These are phyloP conservation scores for Gasterosteus nipponicus DNA, from an alignment of 2,113 vertebrate genomes.

Conservation along the genomic window DNA sequence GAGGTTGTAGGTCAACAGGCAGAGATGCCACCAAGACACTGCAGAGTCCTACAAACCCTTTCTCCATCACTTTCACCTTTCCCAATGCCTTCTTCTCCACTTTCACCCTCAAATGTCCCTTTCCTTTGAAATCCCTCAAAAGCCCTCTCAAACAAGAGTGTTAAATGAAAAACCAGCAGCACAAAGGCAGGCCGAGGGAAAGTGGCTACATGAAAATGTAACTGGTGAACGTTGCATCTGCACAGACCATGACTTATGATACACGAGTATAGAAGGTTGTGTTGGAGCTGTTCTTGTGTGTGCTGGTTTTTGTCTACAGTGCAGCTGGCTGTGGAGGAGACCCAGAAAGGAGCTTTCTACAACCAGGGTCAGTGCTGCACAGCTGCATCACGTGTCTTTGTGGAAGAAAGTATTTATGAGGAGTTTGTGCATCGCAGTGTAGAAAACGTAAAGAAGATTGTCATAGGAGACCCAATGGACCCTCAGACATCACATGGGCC, in stretches of 20 bases:
- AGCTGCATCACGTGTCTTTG: slow-evolving; percentile 89
- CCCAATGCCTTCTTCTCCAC: no score
- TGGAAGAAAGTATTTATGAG: slow-evolving; percentile 88
- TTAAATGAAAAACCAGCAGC: neutral
- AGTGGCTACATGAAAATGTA: neutral
- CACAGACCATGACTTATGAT: neutral
- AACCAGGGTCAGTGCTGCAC: slow-evolving; percentile 98
- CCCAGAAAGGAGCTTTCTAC: slow-evolving; percentile 93
- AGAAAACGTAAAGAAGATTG: slow-evolving; percentile 86
- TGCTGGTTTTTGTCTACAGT: slow-evolving; percentile 76
- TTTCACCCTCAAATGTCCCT: no score
- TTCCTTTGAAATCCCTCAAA: no score
- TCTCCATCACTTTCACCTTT: no score
- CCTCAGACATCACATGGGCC: slow-evolving; percentile 90
- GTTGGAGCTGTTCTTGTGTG: neutral
- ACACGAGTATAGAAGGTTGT: neutral
- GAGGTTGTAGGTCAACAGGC: neutral
- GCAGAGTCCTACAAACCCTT: neutral
- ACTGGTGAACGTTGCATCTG: neutral
- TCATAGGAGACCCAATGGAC: slow-evolving; percentile 91
- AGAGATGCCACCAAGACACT: neutral
- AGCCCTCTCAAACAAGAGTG: no score
- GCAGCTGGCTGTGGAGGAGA: slow-evolving; percentile 92
- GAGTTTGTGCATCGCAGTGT: slow-evolving; percentile 91
- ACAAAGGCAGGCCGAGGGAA: neutral